Base-by-base conservation (phyloP, 2,888 invertebrate genomes). In the Portevinia maculata region DNA sequence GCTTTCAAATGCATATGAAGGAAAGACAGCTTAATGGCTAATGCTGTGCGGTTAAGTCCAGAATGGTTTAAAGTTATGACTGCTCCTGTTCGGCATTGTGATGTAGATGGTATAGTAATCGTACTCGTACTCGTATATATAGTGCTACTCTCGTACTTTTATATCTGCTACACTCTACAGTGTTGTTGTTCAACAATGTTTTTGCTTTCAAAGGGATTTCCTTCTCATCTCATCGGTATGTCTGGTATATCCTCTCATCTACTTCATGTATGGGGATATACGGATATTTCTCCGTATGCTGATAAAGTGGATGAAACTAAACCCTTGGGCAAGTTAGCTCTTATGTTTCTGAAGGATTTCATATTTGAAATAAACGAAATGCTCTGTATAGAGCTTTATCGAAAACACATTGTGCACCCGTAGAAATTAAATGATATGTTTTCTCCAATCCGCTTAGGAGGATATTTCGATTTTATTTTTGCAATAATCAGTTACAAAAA, bases 21-120 rank as follows among this genome's bases (percentile, higher is more conserved):
- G 62, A 48, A 73, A 71, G 71, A 71, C 83, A 83, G 71, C 71
- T 83, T 83, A 78, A 83, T 78, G 65, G 83, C 83, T 83, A 83
- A 83, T 83, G 71, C 76, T 71, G 64, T 83, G 83, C 76, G 83
- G 83, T 83, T 83, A 62, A 73, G 83, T 83, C 65, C 60, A 78
- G 83, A 73, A 83, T 67, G 83, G 83, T 78, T 65, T 78, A 78
- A 83, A 76, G 83, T 83, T 78, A 83, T 81, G 81, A 75, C 70
- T 81, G 75, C 76, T 75, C 52, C 75, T 75, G 69, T 32, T 52
- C 39, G 15, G 55, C 55, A 28, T 37, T 34, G 15, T 59, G 57
- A 15, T 39, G 53, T 17, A 44, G 57, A n/a, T n/a, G n/a, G 11
- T 44, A 19, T 4, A 44, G 19, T 44, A 3, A 6, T 17, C 11